A percentile compares a stretch with the other conserved stretches of the same genome.
Evolutionary conservation across 2,113 vertebrate species (phyloP).

Genomic region (Diphyllodes magnificus): DNA sequence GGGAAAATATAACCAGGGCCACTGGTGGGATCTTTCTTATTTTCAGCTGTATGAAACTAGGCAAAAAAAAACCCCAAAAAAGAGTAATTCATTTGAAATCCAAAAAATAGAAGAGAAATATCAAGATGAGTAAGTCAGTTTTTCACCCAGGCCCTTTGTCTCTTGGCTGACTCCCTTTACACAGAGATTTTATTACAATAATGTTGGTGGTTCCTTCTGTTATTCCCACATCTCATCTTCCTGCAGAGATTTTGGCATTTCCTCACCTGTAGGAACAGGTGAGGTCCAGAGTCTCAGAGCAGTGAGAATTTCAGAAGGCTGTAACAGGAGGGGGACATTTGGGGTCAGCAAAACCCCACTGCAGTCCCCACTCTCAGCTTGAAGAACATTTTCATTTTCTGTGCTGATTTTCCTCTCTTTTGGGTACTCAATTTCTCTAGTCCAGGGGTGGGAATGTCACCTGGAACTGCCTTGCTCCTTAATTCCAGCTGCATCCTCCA

Average conservation of each 20-base stretch:
- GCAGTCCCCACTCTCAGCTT: not conserved
- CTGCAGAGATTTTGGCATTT: not conserved
- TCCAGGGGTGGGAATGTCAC: not conserved
- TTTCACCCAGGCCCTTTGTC: not conserved
- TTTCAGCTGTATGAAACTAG: not conserved
- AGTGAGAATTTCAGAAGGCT: not conserved
- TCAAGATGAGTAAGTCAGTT: not conserved
- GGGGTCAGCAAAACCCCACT: not conserved
- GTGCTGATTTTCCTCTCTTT: not conserved
- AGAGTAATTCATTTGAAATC: not conserved
- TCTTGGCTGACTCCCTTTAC: not conserved
- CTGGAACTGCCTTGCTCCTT: not conserved
- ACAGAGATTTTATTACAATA: not conserved
- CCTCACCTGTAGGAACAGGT: not conserved
- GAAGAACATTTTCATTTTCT: not conserved
- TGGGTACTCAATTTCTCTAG: not conserved
- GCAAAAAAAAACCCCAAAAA: not conserved
- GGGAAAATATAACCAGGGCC: not conserved
- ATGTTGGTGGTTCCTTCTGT: not conserved
- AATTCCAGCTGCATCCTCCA: not conserved
- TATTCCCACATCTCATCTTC: not conserved
- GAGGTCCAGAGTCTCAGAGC: not conserved
- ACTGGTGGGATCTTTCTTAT: not conserved
- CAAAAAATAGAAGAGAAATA: not conserved
- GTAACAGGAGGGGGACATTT: not conserved